These are phyloP conservation scores for Mercenaria mercenaria DNA, from an alignment of 1,140 invertebrate species.

Conservation along the genomic window DNA sequence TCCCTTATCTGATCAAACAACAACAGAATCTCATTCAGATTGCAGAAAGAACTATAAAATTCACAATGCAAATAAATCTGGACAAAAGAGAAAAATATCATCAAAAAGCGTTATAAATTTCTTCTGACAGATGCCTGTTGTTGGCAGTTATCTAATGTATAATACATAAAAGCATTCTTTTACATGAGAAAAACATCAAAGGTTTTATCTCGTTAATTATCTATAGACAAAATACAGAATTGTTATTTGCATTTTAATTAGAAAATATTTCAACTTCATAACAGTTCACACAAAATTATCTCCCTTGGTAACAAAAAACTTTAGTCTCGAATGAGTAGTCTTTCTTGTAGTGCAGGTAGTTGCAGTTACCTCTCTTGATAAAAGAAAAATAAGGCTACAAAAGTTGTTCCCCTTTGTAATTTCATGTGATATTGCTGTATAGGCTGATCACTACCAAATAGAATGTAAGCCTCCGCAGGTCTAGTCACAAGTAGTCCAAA, in stretches of 20 bases:
- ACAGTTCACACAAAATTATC: not conserved
- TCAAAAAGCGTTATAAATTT: not conserved
- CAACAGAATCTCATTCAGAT: no score
- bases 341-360: not conserved
- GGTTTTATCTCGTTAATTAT: not conserved
- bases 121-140: not conserved
- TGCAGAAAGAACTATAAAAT: not conserved
- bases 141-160: not conserved
- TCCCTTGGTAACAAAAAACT: not conserved
- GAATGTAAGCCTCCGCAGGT: no score
- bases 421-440: no score
- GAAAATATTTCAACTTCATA: no score
- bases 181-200: not conserved
- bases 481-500: no score
- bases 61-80: not conserved
- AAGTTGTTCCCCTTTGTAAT: not conserved
- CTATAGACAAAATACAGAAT: not conserved
- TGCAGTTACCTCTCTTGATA: not conserved
- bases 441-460: no score
- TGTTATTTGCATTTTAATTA: not conserved
- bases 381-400: not conserved
- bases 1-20: no score
- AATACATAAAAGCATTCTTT: not conserved
- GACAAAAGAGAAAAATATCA: conserved; percentile 2
- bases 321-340: not conserved